Conservation (phyloP, 2,113 vertebrate genomes). For the Saccopteryx bilineata region DNA sequence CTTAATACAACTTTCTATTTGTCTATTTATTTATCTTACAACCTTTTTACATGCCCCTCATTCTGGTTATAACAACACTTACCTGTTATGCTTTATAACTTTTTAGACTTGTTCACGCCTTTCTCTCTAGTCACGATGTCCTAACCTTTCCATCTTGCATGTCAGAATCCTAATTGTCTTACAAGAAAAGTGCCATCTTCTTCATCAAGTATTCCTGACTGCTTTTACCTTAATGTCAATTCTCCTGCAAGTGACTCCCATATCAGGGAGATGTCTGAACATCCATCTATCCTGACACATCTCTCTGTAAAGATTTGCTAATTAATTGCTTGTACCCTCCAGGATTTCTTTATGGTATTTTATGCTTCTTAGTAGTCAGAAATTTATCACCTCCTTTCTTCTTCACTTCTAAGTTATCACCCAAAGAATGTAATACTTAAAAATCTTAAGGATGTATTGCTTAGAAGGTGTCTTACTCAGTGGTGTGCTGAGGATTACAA, state of each 20-base stretch:
- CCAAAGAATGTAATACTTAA: not conserved
- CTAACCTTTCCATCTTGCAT: not conserved
- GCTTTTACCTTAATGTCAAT: not conserved
- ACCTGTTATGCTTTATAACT: not conserved
- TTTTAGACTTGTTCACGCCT: not conserved
- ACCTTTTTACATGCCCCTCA: not conserved
- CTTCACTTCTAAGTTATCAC: not conserved
- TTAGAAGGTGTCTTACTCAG: not conserved
- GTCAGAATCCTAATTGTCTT: not conserved
- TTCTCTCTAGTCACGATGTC: not conserved
- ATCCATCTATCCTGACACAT: not conserved
- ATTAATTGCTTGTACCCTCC: not conserved
- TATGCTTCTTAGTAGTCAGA: not conserved
- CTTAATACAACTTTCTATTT: not conserved
- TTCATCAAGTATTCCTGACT: not conserved
- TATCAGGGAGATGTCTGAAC: not conserved
- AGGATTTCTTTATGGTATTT: not conserved
- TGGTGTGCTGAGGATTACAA: not conserved
- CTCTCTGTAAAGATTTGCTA: not conserved
- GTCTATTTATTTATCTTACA: not conserved
- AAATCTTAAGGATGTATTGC: not conserved
- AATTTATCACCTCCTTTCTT: not conserved
- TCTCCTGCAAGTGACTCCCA: not conserved
- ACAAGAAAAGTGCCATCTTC: not conserved
- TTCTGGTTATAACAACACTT: not conserved